Base-by-base conservation (phyloP, 1,140 invertebrate species). In the Aphis craccivora region DNA sequence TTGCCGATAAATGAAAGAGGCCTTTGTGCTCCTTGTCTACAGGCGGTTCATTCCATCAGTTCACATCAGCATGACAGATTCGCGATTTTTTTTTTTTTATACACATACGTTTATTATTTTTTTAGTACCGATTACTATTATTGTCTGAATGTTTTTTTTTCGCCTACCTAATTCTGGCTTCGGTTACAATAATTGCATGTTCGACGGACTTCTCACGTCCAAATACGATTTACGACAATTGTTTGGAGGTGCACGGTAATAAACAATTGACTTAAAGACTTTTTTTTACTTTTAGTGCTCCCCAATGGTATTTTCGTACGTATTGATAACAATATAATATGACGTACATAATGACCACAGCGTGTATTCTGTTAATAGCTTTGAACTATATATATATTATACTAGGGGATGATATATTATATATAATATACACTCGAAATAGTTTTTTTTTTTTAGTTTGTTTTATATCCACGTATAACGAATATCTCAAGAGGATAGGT, bases 171-270 rank as follows among this genome's bases (percentile, higher is more conserved):
- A 84, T 86, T 53, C 81, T 9, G 91, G 91, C 91, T 93, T 93
- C 91, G 91, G 91, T 93, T 93, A 93, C 91, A 93, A 86, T 93
- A 93, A 93, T 93, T 93, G 91, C 91, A 93, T 30, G 91, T 93
- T 93, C 20, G 91, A 1, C 48, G 1, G 81, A 86, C 91, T 93
- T 93, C 91, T 93, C 91, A 93, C 91, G 91, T 93, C 91, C 91
- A 84, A 93, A 93, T 86, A 93, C 91, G 91, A 86, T 93, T 86
- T 93, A 86, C 51, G 14, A 43, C 81, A 51, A 93, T 93, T 30
- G 81, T 86, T 53, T 51, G 81, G 60, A 76, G 60, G 60, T 14
- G 35, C 35, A 14, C 81, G 81, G 35, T 86, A 40, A 30, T 48
- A 91, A 51, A 91, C 90, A 91, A 91, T 91, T 83, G 90, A 91